Conservation (phyloP, 2,113 vertebrate genomes). For the Cyanoramphus novaezelandiae region DNA sequence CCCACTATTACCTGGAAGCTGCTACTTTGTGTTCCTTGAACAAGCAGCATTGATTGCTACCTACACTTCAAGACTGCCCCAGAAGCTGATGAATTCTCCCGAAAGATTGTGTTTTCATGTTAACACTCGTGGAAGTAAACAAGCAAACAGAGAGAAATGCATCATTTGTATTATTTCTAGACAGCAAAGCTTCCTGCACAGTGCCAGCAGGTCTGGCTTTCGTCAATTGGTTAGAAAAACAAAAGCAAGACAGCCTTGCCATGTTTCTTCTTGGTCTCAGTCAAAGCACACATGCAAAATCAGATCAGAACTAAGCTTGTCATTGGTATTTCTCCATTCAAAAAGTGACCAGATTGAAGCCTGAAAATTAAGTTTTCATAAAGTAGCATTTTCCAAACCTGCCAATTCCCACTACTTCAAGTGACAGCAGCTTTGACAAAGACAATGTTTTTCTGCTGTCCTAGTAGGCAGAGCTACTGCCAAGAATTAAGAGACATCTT, state of each 20-base stretch:
- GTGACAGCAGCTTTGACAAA: slow-evolving; percentile 6
- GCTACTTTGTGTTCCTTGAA: background rate
- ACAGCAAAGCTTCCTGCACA: background rate
- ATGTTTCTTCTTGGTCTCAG: background rate
- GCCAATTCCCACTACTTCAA: background rate
- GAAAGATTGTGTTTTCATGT: background rate
- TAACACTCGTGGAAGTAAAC: background rate
- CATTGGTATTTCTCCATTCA: background rate
- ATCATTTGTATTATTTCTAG: background rate
- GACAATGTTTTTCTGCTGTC: background rate
- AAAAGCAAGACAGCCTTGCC: background rate
- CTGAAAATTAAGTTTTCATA: background rate
- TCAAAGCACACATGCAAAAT: background rate
- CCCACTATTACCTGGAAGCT: background rate
- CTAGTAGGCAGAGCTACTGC: background rate
- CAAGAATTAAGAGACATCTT: background rate
- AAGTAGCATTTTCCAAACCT: background rate
- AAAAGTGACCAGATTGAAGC: background rate
- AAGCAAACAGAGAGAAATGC: background rate
- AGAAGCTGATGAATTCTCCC: background rate
- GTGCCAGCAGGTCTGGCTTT: background rate
- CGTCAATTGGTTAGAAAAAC: background rate
- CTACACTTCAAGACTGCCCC: background rate
- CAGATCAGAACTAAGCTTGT: background rate
- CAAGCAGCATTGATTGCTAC: background rate